A percentile compares a stretch with the other conserved stretches of the same genome.
Evolutionary conservation across 2,113 vertebrate species (phyloP).

Genomic region (Trachemys scripta): DNA sequence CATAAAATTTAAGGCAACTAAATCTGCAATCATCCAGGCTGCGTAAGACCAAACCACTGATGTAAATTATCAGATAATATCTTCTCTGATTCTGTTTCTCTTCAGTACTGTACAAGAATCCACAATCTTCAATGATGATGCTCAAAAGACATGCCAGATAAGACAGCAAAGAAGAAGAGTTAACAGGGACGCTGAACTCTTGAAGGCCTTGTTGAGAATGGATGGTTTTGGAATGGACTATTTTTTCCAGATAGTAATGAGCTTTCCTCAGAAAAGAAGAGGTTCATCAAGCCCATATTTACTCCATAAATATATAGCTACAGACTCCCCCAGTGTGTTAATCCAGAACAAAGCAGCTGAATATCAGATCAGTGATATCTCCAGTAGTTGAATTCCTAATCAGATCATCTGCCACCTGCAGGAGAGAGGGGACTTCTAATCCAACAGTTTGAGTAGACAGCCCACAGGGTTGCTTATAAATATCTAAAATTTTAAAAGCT

Average conservation of each 20-base stretch:
- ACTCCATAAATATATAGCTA: not conserved
- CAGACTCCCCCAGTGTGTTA: not conserved
- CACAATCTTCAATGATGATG: slow-evolving; percentile 44
- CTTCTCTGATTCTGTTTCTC: slow-evolving; percentile 51
- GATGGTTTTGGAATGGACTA: not conserved
- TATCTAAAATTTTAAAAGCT: slow-evolving; percentile 24
- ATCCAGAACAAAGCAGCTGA: slow-evolving; percentile 38
- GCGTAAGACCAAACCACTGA: slow-evolving; percentile 58
- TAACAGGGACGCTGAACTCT: slow-evolving; percentile 15
- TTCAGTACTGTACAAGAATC: slow-evolving; percentile 67
- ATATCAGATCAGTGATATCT: not conserved
- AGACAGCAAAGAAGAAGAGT: slow-evolving; percentile 37
- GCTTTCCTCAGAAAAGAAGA: not conserved
- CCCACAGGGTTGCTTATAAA: slow-evolving; percentile 17
- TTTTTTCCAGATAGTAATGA: not conserved
- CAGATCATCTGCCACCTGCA: not conserved
- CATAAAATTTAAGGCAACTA: slow-evolving; percentile 56
- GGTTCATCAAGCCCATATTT: not conserved
- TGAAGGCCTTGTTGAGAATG: slow-evolving; percentile 1
- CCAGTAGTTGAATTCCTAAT: not conserved
- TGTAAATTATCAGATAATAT: slow-evolving; percentile 42
- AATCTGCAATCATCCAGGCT: slow-evolving; percentile 53
- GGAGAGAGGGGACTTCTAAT: not conserved
- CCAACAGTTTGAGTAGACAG: slow-evolving; percentile 11
- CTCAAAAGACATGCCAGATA: slow-evolving; percentile 22